Percentiles rank a stretch among this genome's conserved stretches.
These are phyloP conservation scores for Drosophila picticornis DNA, from an alignment of 2,888 invertebrate genomes.

Conservation along the genomic window DNA sequence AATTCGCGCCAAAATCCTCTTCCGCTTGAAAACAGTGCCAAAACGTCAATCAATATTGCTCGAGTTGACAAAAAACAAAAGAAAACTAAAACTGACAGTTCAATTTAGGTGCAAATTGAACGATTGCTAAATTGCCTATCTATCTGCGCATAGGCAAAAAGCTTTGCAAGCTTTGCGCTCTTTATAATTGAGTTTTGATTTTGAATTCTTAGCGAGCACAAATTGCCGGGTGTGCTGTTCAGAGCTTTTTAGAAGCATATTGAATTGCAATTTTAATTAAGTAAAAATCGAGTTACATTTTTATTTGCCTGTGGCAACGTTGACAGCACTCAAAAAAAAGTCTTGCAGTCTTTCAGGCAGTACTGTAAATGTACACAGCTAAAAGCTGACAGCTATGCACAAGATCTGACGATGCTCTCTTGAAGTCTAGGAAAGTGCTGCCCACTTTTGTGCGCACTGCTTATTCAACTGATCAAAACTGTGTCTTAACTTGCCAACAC, in stretches of 20 bases:
- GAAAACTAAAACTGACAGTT: constrained; percentile 65
- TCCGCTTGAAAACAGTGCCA: constrained; percentile 52
- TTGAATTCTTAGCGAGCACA: background rate
- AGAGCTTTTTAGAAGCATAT: background rate
- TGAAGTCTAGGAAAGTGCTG: background rate
- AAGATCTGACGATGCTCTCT: background rate
- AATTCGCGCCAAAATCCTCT: constrained; percentile 40
- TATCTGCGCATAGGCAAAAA: constrained; percentile 22
- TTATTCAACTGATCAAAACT: background rate
- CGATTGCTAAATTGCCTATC: constrained; percentile 47
- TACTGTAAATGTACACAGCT: background rate
- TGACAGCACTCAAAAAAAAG: background rate
- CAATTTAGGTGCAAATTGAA: constrained; percentile 61
- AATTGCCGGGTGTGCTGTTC: background rate
- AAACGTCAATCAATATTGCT: constrained; percentile 70
- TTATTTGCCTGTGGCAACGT: background rate
- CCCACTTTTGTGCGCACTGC: constrained; percentile 4
- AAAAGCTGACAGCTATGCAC: background rate
- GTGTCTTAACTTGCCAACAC: background rate
- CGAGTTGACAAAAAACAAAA: background rate
- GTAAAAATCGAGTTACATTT: background rate
- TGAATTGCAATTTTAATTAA: background rate
- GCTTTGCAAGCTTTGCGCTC: constrained; percentile 40
- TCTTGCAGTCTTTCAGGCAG: background rate
- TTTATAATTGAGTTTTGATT: constrained; percentile 5